Base-by-base conservation (phyloP, 2,797 vertebrate species). In the Channa striata region DNA sequence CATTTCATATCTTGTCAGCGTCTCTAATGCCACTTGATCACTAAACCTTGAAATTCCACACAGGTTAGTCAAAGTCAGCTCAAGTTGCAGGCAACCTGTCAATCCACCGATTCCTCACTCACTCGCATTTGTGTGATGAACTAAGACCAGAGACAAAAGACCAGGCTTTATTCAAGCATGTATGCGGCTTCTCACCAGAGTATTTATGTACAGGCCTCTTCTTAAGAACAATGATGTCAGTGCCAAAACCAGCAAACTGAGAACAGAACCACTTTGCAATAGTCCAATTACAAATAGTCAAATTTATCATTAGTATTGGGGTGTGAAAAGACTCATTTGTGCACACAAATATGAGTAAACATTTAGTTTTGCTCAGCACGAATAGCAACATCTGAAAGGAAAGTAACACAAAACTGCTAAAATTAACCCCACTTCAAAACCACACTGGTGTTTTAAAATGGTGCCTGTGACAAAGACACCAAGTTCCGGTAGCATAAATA, bases 1-100 rank as follows among this genome's bases (percentile, higher is more conserved):
- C 59, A 58, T 84, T 78, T 88, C 48, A 73, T 74, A 68, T 77
- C 43, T 62, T 65, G 52, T 74, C 59, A 60, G 47, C 42, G 34
- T 73, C 67, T 74, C 13, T 8, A 25, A 61, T 59, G 33, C 70
- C 79, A 58, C 68, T 51, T 44, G 44, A 77, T 82, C 81, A 34
- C 74, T 56, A 77, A 82, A 80, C 75, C 66, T 77, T 78, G 56
- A 86, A 80, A 87, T 90, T 89, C 83, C 78, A 72, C 84, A 76
- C 65, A 53, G 58, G 56, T 79, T 72, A 59, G 77, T 56, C 64
- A 78, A 77, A 83, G 72, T 54, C 79, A 65, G 82, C 72, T 82
- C 12, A 16, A 51, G 62, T 74, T 80, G 74, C 74, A 69, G 73
- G 40, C 17, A 87, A 80, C 71, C 47, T 53, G 79, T 81, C 68